Evolutionary conservation across 2,888 invertebrate species (phyloP).

Genomic region (Colostygia pectinataria): DNA sequence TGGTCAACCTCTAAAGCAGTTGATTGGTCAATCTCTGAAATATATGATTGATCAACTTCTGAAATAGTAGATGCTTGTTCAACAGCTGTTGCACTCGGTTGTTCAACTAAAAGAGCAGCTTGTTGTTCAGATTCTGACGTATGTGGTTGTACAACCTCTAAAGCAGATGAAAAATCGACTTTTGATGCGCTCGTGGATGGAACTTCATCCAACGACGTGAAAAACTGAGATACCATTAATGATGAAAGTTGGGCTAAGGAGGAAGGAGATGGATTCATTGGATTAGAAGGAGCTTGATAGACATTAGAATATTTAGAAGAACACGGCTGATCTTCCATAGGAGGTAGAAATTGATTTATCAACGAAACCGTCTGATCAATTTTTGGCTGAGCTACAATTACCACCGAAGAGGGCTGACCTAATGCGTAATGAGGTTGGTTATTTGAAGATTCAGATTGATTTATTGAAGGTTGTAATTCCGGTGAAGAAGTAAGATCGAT

Average conservation of each 20-base stretch:
- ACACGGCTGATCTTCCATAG: background rate
- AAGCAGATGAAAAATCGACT: too few species aligned
- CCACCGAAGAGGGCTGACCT: background rate
- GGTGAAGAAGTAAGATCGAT: conserved; percentile 7
- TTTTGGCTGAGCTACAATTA: background rate
- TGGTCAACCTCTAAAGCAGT: background rate
- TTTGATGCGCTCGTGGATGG: too few species aligned
- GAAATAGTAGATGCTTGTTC: background rate
- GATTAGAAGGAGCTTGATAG: background rate
- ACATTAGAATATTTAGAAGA: background rate
- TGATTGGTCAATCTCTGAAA: background rate
- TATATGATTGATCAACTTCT: background rate
- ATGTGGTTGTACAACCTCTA: too few species aligned
- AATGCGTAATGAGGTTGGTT: background rate
- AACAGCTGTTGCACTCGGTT: too few species aligned
- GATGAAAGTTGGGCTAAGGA: conserved; percentile 10
- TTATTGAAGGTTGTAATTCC: conserved; percentile 2
- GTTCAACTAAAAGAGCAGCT: too few species aligned
- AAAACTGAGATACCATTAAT: conserved; percentile 10
- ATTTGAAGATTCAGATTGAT: background rate
- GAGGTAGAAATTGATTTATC: background rate
- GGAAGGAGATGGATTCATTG: background rate
- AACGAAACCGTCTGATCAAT: background rate
- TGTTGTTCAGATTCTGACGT: too few species aligned
- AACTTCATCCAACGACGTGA: conserved; percentile 6